Evolutionary conservation across 1,140 invertebrate genomes (phyloP), one percentile per base, ranked within the genome.

Genomic region (Zeugodacus cucurbitae): DNA sequence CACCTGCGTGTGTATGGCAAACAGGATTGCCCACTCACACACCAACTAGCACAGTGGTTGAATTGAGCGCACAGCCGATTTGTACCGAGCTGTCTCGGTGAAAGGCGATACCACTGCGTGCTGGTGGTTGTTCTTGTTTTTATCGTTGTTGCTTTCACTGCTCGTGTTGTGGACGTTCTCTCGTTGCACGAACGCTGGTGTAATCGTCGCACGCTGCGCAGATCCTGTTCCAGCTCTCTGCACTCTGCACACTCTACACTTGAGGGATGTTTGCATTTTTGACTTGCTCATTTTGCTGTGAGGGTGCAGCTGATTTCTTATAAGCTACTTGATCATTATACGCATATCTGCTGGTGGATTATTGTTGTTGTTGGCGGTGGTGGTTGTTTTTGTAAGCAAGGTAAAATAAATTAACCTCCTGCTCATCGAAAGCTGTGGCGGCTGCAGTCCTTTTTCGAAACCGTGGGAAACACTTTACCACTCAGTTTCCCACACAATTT

Each of bases 381-480:
- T 90, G 90, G 78, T 70, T 78, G 57, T 64, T 88, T 48, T 64
- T 37, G 37, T 87, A 54, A 44, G 67, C 34, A 70, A 88, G 87
- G 59, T 67, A 88, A 54, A 82, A 41, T 86, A 62, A 88, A 82
- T 85, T 88, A 82, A 88, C 48, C 57, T 57, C 85, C 78, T 89
- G 85, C 57, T 89, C 70, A 86, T 48, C 64, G 70, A 67, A 87
- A 87, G 88, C 85, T 89, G 88, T 67, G 88, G 86, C 82, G 89
- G 87, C 74, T 74, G 67, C 58, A 89, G 88, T 88, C 62, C 59
- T 44, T 90, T 88, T 91, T 88, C 87, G 89, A 64, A 91, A 93
- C 92, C 92, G 92, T 93, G 92, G 92, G 92, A 93, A 93, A 93
- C 92, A 93, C 92, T 93, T 93, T 93, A 90, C 91, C 89, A 91